A percentile compares a stretch with the other conserved stretches of the same genome.
These are phyloP conservation scores for Oxygymnocypris stewartii DNA, from an alignment of 2,113 vertebrate genomes.

Conservation along the genomic window DNA sequence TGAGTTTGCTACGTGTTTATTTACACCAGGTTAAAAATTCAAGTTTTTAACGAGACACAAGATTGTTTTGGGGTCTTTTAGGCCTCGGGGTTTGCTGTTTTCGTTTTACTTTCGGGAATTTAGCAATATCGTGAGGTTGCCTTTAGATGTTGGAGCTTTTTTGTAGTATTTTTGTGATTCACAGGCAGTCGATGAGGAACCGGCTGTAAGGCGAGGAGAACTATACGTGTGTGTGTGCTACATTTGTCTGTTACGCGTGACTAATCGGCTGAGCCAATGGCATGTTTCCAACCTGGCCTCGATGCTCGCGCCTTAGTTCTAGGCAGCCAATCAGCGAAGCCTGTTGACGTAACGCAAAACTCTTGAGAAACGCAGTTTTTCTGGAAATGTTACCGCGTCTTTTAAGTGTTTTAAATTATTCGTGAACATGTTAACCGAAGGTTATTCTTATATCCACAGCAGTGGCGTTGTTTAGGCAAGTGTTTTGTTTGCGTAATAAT, in stretches of 20 bases:
- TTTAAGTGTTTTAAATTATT: background rate
- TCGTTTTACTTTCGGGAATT: background rate
- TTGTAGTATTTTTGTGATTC: background rate
- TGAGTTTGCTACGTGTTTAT: background rate
- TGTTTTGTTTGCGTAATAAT: background rate
- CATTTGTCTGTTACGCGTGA: slow-evolving; percentile 62
- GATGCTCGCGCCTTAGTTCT: slow-evolving; percentile 65
- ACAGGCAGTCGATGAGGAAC: background rate
- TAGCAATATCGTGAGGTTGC: background rate
- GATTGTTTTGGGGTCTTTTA: background rate
- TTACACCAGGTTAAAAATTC: background rate
- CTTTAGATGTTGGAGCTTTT: background rate
- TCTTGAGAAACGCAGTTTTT: background rate
- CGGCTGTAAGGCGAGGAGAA: background rate
- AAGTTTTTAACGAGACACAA: background rate
- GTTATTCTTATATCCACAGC: background rate
- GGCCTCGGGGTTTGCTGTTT: background rate
- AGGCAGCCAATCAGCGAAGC: slow-evolving; percentile 62
- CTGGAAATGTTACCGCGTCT: background rate
- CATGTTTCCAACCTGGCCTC: slow-evolving; percentile 45
- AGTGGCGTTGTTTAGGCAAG: background rate
- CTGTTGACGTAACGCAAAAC: slow-evolving; percentile 49
- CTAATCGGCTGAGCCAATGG: slow-evolving; percentile 63
- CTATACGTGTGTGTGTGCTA: slow-evolving; percentile 49
- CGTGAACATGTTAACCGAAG: too few species aligned